Conservation (phyloP, 1,140 invertebrate species). For the Carposina sasakii region DNA sequence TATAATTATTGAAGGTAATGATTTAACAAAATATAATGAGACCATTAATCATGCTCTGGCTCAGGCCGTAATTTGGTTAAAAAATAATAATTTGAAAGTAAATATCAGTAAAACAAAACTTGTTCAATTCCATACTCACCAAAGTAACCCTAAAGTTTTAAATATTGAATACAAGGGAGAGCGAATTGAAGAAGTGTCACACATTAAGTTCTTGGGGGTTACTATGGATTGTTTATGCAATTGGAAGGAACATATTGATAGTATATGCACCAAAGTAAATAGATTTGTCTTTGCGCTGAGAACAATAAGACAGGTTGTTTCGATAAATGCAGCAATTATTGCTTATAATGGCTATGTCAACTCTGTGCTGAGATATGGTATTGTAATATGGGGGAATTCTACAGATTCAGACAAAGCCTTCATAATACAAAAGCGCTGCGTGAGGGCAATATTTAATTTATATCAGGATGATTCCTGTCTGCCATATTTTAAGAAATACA, state of each 20-base stretch:
- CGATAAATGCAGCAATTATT: neutral
- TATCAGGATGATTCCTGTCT: neutral
- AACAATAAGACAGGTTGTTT: neutral
- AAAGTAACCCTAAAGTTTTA: neutral
- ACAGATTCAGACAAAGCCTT: neutral
- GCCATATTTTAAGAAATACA: neutral
- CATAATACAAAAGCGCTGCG: neutral
- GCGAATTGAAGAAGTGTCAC: neutral
- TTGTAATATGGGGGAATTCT: neutral
- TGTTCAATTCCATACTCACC: neutral
- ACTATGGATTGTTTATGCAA: neutral
- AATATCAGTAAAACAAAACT: neutral
- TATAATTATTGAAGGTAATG: neutral
- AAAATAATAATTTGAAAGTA: neutral
- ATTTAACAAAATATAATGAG: neutral
- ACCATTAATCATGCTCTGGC: neutral
- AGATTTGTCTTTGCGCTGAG: neutral
- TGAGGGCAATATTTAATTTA: neutral
- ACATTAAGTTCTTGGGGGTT: neutral
- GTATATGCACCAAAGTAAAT: neutral
- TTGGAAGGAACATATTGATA: constrained; percentile 1
- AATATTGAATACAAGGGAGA: neutral
- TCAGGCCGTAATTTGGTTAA: neutral
- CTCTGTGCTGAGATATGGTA: neutral
- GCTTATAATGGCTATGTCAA: neutral